phyloP scores from a whole-genome alignment of 2,888 invertebrate genomes.

The Acrobasis repandana region DNA sequence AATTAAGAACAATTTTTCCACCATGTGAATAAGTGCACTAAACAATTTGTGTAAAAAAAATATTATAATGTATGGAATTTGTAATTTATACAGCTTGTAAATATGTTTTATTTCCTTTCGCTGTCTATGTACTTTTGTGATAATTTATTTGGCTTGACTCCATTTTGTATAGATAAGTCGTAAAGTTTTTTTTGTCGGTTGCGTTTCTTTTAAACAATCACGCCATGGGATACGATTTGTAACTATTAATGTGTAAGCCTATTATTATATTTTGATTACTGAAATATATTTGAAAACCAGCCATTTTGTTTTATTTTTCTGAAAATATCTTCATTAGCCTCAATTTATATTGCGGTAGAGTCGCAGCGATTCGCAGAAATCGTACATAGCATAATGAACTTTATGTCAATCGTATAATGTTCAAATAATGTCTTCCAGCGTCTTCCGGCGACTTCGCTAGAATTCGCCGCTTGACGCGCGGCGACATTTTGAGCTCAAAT shows the following conservation, averaged over 20 bases:
- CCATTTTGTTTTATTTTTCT: conserved; percentile 47
- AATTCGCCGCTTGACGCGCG: no score
- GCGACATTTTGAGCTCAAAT: no score
- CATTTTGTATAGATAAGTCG: conserved; percentile 45
- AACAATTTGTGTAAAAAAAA: conserved; percentile 65
- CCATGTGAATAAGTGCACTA: conserved; percentile 75
- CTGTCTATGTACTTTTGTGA: conserved; percentile 41
- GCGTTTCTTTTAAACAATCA: conserved; percentile 45
- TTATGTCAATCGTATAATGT: no score
- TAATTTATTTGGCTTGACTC: conserved; percentile 32
- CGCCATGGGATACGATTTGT: conserved; percentile 76
- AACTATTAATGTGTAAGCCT: conserved; percentile 81
- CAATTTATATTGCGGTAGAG: no score
- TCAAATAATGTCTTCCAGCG: no score
- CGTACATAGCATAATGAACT: no score
- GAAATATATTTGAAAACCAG: conserved; percentile 81
- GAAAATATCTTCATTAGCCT: no score
- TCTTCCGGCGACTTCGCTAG: no score
- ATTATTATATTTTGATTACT: conserved; percentile 84
- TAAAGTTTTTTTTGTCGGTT: conserved; percentile 38
- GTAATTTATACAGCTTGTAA: conserved; percentile 62
- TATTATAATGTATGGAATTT: conserved; percentile 63
- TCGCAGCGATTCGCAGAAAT: no score
- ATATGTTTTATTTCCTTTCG: conserved; percentile 44
- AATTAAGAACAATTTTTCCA: conserved; percentile 53